Evolutionary conservation across 30 jellyfish, hydroid and myxozoan genomes (phyloP), one percentile per base, ranked within the genome.

Genomic region (Cassiopea andromeda): DNA sequence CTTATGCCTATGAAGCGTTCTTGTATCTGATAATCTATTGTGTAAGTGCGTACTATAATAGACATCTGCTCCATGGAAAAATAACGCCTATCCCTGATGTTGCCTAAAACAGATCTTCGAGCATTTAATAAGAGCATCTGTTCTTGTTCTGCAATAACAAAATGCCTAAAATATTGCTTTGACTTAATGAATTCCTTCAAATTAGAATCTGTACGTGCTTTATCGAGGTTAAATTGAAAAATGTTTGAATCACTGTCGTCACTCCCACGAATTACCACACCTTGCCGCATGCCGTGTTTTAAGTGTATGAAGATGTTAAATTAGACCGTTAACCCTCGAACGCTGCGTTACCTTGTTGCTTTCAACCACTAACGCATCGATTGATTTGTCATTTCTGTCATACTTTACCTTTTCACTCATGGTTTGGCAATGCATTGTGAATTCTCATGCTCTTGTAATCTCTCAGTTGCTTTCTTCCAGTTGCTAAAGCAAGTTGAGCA

Each of bases 281-380:
- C 94, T 76, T 87, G 94, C 45, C 84, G 89, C 9, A 87, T n/a
- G 43, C 8, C 75, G 84, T 3, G 94, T 87, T 81, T 78, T 58
- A 76, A 78, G 1, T 49, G 77, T 78, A 1, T 78, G 76, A 17
- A 78, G 87, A 54, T 78, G 69, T 1, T 48, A 78, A 19, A 45
- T 78, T 48, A 54, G 87, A 15, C 87, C 77, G 50, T 78, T 76
- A 10, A 8, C 58, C 7, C 87, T 48, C 10, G 16, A 57, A 18
- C 50, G 76, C 87, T 78, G 87, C 19, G 46, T 46, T 73, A 12
- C 7, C 19, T 60, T 38, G n/a, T 47, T 7, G 73, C 73, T 46
- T n/a, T n/a, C n/a, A n/a, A n/a, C n/a, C n/a, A n/a, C n/a, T n/a
- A n/a, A n/a, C n/a, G n/a, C n/a, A n/a, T n/a, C n/a, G n/a, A n/a